Percentiles rank a stretch among this genome's conserved stretches.
These are phyloP conservation scores for Plagodis pulveraria DNA, from an alignment of 2,888 invertebrate species.

Conservation along the genomic window DNA sequence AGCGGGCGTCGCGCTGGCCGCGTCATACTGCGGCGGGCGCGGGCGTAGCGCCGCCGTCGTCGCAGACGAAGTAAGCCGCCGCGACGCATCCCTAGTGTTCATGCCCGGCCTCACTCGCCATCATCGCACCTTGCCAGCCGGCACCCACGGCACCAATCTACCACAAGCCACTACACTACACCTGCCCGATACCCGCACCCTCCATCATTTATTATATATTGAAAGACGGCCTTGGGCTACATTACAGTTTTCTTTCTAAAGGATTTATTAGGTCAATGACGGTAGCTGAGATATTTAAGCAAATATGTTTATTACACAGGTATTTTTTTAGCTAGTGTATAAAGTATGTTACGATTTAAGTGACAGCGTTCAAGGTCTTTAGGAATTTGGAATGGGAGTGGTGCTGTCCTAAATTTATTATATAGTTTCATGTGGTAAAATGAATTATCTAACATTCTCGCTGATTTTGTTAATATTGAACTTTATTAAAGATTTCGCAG, in stretches of 20 bases:
- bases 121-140: conserved; percentile 27
- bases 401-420: too few relatives aligned
- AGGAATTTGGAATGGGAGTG: not conserved
- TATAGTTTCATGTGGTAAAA: too few relatives aligned
- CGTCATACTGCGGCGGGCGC: conserved; percentile 77
- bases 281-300: conserved; percentile 28
- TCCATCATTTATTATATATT: conserved; percentile 73
- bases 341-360: not conserved
- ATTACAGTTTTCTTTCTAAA: conserved; percentile 60
- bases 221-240: conserved; percentile 75
- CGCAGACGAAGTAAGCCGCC: conserved; percentile 2
- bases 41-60: conserved; percentile 39
- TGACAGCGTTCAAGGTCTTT: not conserved
- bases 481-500: too few relatives aligned
- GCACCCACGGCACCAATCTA: conserved; percentile 20
- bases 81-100: conserved; percentile 44
- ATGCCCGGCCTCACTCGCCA: conserved; percentile 48
- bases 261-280: conserved; percentile 64
- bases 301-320: conserved; percentile 5
- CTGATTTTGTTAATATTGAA: too few relatives aligned
- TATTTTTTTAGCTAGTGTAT: not conserved
- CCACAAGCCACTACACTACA: conserved; percentile 3
- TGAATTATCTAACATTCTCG: too few relatives aligned
- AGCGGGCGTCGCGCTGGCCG: conserved; percentile 70
- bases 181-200: conserved; percentile 26